Base-by-base conservation (phyloP, 1,140 invertebrate genomes). In the Drosophila lacertosa region DNA sequence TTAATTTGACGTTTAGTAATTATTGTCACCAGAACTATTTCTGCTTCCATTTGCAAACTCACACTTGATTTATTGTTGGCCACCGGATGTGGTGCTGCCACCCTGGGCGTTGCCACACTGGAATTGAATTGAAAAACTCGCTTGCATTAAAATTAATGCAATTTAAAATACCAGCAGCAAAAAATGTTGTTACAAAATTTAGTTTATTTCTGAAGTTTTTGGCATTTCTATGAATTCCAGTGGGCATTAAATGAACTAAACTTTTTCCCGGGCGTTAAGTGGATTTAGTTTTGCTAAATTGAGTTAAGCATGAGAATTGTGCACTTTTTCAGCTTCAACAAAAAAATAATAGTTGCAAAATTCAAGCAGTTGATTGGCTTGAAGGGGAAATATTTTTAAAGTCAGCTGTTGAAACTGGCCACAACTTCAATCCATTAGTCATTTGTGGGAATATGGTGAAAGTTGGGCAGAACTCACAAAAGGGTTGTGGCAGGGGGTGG, bases 341-440 rank as follows among this genome's bases (percentile, higher is more conserved):
- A 13, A 11, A 11, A 39, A 39, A 54, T 54, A 24, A 20, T 20
- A 22, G 35, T 72, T 62, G 51, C 35, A 32, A 5, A 6, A 32
- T 37, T 26, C 6, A 35, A 35, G 11, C n/a, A 4, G 42, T 15
- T 13, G 2, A 45, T 29, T 48, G 45, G 15, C 9, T 48, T 48
- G 24, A 10, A 24, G 4, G 22, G 13, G 44, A 22, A 2, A 7
- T 15, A 18, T 11, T 22, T 45, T 1, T 75, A 75, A 75, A 75
- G 72, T 48, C 50, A 64, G 47, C 62, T 58, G 58, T n/a, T n/a
- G n/a, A n/a, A n/a, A 63, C 53, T 32, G 54, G 50, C 29, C 29
- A 10, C 51, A 39, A 24, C 54, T 53, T 59, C 68, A 55, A 79
- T 79, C 76, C 76, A 79, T 79, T 79, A 79, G 76, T 79, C 35